phyloP scores from a whole-genome alignment of 2,888 invertebrate species.

The Cosmia pyralina region DNA sequence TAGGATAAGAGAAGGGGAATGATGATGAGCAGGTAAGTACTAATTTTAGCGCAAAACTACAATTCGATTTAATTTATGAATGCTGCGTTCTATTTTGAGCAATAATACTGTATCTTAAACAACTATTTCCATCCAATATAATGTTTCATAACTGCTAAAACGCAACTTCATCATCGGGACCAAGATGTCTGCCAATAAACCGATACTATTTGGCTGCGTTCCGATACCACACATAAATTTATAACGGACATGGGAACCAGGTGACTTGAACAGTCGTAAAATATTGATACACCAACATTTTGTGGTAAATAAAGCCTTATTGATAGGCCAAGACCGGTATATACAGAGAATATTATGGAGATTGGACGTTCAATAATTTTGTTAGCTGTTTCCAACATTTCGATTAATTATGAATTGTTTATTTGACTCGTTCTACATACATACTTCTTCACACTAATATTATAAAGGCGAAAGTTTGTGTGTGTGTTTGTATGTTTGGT shows the following conservation, averaged over 20 bases:
- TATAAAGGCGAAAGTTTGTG: too few species aligned
- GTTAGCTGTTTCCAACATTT: conserved; percentile 9
- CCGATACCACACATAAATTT: conserved; percentile 78
- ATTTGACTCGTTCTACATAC: background rate
- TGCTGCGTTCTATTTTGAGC: background rate
- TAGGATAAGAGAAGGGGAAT: too few species aligned
- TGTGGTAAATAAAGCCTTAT: conserved; percentile 52
- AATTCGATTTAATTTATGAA: background rate
- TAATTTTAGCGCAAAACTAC: background rate
- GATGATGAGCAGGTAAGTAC: too few species aligned
- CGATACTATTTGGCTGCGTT: conserved; percentile 77
- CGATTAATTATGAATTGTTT: background rate
- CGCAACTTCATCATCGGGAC: conserved; percentile 59
- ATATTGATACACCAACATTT: conserved; percentile 63
- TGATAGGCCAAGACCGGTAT: conserved; percentile 32
- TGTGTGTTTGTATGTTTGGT: too few species aligned
- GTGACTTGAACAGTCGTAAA: conserved; percentile 74
- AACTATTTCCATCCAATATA: conserved; percentile 3
- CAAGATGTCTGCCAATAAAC: conserved; percentile 76
- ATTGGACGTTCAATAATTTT: conserved; percentile 12
- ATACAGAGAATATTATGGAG: conserved; percentile 22
- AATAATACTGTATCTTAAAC: conserved; percentile 12
- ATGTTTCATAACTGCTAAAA: conserved; percentile 61
- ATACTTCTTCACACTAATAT: too few species aligned
- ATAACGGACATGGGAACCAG: conserved; percentile 73